Base-by-base conservation (phyloP, 1,140 invertebrate genomes). In the Meteorus sp. region DNA sequence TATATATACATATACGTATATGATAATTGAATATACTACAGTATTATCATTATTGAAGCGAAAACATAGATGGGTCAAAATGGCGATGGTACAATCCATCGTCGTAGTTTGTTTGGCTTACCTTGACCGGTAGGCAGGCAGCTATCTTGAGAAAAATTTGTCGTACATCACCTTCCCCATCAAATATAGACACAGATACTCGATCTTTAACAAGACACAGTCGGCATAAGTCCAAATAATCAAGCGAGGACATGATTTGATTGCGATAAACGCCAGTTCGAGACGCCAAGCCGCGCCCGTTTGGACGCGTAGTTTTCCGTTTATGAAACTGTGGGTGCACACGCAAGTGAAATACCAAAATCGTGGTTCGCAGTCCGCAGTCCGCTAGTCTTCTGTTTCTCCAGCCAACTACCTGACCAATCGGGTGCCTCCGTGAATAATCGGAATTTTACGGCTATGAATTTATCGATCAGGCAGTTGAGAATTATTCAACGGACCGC, bases 121-220 rank as follows among this genome's bases (percentile, higher is more conserved):
- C 84, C 83, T 84, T 84, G 70, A 84, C 83, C 76, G 83, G 83
- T 67, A 85, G 78, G 69, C 83, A 84, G 52, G 83, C 78, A 65
- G 79, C 76, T 61, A 84, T 84, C 76, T 84, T 85, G 56, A 82
- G 71, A 63, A 81, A 84, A 61, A 84, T 83, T 65, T 84, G 81
- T 63, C 81, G 72, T 37, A 80, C 78, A 64, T 84, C 81, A 35
- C 80, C 81, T 56, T 83, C 80, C 58, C 81, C 83, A 25, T 81
- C 84, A 63, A 85, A 85, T 66, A 85, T 85, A 47, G 82, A 78
- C 59, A 83, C 74, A 59, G 81, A 81, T 19, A 83, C 84, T 64
- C 79, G 74, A 44, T 85, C 83, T 69, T 84, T 84, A 57, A 83
- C 81, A 70, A 84, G 82, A 75, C 84, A 85, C 70, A 85, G 71